Evolutionary conservation across 2,888 invertebrate genomes (phyloP).

Genomic region (Acanthacorydalis orientalis): DNA sequence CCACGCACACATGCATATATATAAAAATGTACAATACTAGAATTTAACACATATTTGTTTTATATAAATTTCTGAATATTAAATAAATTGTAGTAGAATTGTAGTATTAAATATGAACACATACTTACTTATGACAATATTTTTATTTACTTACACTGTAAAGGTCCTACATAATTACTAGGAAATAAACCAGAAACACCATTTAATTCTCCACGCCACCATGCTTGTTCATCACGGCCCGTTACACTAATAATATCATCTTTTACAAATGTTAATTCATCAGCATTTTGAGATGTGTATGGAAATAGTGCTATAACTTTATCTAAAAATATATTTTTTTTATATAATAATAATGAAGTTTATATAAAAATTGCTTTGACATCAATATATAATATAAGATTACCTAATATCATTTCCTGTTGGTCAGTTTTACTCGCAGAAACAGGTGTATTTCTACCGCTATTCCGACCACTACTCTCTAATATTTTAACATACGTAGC

Average conservation of each 20-base stretch:
- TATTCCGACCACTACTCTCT: slow-evolving; percentile 48
- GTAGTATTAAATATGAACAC: background rate
- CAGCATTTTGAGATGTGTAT: slow-evolving; percentile 86
- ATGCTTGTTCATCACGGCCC: slow-evolving; percentile 84
- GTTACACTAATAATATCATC: slow-evolving; percentile 82
- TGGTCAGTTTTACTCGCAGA: slow-evolving; percentile 48
- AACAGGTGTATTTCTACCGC: slow-evolving; percentile 59
- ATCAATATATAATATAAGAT: background rate
- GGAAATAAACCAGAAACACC: slow-evolving; percentile 86
- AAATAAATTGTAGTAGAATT: no score
- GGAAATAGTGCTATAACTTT: slow-evolving; percentile 86
- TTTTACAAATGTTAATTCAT: slow-evolving; percentile 84
- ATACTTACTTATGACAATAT: slow-evolving; percentile 4
- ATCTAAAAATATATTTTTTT: slow-evolving; percentile 30
- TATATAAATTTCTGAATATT: no score
- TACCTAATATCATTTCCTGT: slow-evolving; percentile 27
- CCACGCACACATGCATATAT: no score
- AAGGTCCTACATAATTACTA: slow-evolving; percentile 80
- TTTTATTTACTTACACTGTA: slow-evolving; percentile 39
- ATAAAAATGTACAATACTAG: no score
- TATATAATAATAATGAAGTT: background rate
- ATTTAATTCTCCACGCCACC: slow-evolving; percentile 93
- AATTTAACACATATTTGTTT: no score
- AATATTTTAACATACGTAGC: slow-evolving; percentile 87
- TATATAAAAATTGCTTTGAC: background rate